phyloP scores from a whole-genome alignment of 2,113 vertebrate species.

The Burhinus bistriatus region DNA sequence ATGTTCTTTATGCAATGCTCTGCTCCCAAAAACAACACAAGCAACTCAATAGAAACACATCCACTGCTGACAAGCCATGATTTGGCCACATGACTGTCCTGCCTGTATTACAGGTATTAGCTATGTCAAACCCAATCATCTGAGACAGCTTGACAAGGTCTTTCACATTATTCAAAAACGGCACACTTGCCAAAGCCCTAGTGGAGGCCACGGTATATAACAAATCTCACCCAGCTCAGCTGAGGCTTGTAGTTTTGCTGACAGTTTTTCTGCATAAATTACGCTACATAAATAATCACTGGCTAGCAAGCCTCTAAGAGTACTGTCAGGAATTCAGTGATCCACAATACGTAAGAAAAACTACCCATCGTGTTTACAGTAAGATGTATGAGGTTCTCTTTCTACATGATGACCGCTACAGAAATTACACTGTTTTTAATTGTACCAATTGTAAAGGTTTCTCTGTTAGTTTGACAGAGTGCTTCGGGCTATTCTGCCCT shows the following conservation, averaged over 20 bases:
- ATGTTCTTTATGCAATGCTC: neutral
- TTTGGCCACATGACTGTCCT: slow-evolving; percentile 27
- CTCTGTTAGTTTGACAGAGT: neutral
- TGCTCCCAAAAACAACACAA: neutral
- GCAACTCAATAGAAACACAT: neutral
- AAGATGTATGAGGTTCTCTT: neutral
- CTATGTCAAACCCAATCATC: slow-evolving; percentile 42
- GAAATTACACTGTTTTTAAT: neutral
- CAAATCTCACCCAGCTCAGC: neutral
- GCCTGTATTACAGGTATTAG: slow-evolving; percentile 49
- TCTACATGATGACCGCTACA: neutral
- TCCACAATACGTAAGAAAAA: neutral
- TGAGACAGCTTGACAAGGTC: slow-evolving; percentile 10
- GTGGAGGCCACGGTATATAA: neutral
- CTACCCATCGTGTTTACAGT: neutral
- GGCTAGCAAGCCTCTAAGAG: neutral
- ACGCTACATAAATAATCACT: neutral
- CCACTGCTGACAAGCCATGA: neutral
- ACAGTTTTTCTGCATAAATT: neutral
- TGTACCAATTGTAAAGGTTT: neutral
- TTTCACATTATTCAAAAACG: slow-evolving; percentile 2
- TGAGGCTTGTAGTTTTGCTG: neutral
- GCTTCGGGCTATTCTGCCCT: neutral
- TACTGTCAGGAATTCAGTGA: neutral
- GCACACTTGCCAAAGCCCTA: neutral